Conservation (phyloP, 2,888 invertebrate species). For the Melanargia galathea region DNA sequence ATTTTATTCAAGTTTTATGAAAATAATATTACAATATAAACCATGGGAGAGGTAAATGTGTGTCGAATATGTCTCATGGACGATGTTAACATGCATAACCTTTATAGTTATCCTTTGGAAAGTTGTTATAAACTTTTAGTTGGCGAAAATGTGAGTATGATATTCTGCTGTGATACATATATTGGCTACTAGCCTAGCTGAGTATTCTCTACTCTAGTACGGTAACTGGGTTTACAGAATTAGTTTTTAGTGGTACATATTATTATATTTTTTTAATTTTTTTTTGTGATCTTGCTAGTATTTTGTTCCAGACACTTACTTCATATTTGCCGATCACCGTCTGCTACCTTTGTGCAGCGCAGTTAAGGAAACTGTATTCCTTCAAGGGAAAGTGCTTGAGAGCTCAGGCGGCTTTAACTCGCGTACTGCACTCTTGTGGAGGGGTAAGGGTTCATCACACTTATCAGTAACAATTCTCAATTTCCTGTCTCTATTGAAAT, state of each 20-base stretch:
- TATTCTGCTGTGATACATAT: too few species aligned
- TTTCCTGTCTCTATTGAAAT: too few species aligned
- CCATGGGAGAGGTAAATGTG: slow-evolving; percentile 62
- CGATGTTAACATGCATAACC: slow-evolving; percentile 60
- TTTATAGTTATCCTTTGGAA: slow-evolving; percentile 56
- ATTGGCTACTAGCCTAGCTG: too few species aligned
- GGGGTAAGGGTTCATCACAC: slow-evolving; percentile 51
- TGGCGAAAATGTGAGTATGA: slow-evolving; percentile 60
- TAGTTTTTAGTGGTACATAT: too few species aligned
- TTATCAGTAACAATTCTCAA: too few species aligned
- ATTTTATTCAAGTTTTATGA: slow-evolving; percentile 16
- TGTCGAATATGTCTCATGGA: slow-evolving; percentile 67
- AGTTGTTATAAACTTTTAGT: slow-evolving; percentile 58
- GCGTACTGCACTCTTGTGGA: slow-evolving; percentile 53
- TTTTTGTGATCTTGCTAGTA: not conserved
- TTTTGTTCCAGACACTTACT: slow-evolving; percentile 49
- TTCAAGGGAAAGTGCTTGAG: slow-evolving; percentile 61
- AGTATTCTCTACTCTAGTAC: too few species aligned
- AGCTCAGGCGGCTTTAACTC: slow-evolving; percentile 57
- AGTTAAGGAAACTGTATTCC: slow-evolving; percentile 59
- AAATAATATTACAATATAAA: slow-evolving; percentile 18
- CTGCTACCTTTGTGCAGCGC: slow-evolving; percentile 63
- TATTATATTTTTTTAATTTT: not conserved
- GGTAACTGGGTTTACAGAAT: too few species aligned
- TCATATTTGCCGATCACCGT: slow-evolving; percentile 55